These are phyloP conservation scores for Trichopoda pennipes DNA, from an alignment of 2,888 invertebrate genomes.

Conservation along the genomic window DNA sequence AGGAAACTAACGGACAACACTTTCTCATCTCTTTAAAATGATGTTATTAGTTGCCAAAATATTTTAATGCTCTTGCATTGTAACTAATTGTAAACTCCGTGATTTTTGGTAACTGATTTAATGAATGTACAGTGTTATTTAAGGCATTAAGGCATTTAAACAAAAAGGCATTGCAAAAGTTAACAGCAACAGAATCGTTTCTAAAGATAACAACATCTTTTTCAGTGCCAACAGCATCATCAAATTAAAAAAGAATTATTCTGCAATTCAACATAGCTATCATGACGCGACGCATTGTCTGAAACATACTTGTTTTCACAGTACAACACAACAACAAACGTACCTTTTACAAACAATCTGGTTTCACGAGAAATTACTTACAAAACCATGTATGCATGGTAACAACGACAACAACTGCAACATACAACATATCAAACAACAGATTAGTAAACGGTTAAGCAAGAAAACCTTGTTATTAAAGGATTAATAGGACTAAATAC, in stretches of 20 bases:
- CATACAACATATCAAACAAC: constrained; percentile 22
- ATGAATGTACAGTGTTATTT: no score
- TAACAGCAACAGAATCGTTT: constrained; percentile 13
- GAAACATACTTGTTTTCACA: constrained; percentile 62
- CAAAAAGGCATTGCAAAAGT: neutral
- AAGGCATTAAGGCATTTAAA: no score
- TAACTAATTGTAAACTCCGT: no score
- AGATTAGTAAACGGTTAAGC: neutral
- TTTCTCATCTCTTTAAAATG: no score
- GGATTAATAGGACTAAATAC: constrained; percentile 34
- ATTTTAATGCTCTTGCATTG: no score
- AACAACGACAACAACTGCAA: constrained; percentile 35
- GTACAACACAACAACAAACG: constrained; percentile 49
- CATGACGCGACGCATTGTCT: constrained; percentile 72
- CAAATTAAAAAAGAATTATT: constrained; percentile 45
- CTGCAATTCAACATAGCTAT: constrained; percentile 67
- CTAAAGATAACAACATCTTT: constrained; percentile 11
- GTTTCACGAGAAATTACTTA: constrained; percentile 25
- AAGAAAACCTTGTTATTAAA: constrained; percentile 58
- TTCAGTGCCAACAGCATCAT: constrained; percentile 13
- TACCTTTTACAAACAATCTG: constrained; percentile 27
- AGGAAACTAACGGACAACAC: no score
- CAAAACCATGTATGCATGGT: no score
- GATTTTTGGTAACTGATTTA: no score
- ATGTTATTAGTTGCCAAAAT: no score